Conservation (phyloP, 2,888 invertebrate genomes). For the Torymus tubicola region DNA sequence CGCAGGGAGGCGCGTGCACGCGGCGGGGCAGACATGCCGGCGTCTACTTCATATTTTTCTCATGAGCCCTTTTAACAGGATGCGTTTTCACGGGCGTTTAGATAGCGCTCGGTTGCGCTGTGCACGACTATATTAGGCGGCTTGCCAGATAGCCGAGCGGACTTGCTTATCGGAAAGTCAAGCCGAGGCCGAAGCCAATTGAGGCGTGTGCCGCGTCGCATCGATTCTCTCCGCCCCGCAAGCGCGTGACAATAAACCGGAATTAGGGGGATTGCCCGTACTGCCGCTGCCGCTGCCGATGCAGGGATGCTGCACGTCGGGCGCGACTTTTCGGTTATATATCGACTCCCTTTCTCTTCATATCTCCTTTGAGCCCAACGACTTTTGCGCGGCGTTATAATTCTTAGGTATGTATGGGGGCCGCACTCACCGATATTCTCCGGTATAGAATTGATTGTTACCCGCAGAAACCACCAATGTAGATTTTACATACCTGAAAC, state of each 20-base stretch:
- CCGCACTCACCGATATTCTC: conserved; percentile 14
- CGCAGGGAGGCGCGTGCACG: background rate
- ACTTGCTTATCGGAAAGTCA: conserved; percentile 59
- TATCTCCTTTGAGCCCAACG: conserved; percentile 1
- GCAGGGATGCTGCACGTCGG: background rate
- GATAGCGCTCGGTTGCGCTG: conserved; percentile 57
- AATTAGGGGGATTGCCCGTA: conserved; percentile 41
- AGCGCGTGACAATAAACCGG: conserved; percentile 46
- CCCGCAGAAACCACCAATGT: background rate
- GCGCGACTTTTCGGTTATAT: conserved; percentile 33
- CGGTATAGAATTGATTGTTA: background rate
- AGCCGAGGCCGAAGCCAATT: conserved; percentile 34
- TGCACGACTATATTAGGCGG: conserved; percentile 32
- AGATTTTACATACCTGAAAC: conserved; percentile 62
- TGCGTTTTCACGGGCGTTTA: conserved; percentile 62
- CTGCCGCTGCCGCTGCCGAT: background rate
- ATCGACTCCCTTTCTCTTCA: background rate
- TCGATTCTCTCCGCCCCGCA: conserved; percentile 36
- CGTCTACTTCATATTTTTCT: conserved; percentile 39
- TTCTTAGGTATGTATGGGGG: background rate
- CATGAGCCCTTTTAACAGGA: conserved; percentile 35
- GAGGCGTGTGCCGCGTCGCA: conserved; percentile 40
- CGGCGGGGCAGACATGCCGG: background rate
- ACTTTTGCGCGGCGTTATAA: conserved; percentile 10
- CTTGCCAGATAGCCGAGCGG: conserved; percentile 36